phyloP scores from a whole-genome alignment of 2,888 invertebrate species.

The Eupithecia centaureata region DNA sequence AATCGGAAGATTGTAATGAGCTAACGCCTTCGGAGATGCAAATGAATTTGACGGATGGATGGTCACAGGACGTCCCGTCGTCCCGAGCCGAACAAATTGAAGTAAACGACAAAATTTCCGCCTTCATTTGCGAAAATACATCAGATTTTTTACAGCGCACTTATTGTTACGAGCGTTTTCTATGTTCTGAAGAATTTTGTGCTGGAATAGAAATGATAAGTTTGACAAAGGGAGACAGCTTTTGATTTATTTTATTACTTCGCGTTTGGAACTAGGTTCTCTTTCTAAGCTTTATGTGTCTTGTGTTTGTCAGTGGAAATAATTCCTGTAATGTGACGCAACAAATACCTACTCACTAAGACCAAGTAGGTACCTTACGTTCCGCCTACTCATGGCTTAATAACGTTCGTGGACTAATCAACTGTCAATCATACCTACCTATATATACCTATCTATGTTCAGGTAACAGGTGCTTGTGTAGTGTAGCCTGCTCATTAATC shows the following conservation, averaged over 20 bases:
- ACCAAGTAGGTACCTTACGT: too few species aligned
- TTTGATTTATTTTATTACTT: slow-evolving; percentile 41
- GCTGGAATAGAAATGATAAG: slow-evolving; percentile 27
- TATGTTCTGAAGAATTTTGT: slow-evolving; percentile 21
- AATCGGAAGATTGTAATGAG: slow-evolving; percentile 70
- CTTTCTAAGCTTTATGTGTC: slow-evolving; percentile 15
- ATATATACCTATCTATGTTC: too few species aligned
- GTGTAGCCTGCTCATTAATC: background rate
- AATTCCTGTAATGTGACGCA: background rate
- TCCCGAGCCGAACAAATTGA: slow-evolving; percentile 63
- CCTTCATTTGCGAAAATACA: slow-evolving; percentile 63
- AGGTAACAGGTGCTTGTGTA: background rate
- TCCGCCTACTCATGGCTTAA: background rate
- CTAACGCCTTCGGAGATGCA: slow-evolving; percentile 71
- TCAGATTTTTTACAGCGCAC: slow-evolving; percentile 34
- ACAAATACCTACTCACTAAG: background rate
- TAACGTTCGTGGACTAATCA: background rate
- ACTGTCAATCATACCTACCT: background rate
- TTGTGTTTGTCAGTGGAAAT: slow-evolving; percentile 5
- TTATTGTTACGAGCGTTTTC: slow-evolving; percentile 31
- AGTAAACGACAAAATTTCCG: slow-evolving; percentile 62
- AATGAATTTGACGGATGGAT: slow-evolving; percentile 68
- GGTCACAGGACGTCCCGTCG: slow-evolving; percentile 47
- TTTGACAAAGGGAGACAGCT: slow-evolving; percentile 39
- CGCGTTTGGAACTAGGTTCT: slow-evolving; percentile 28